Evolutionary conservation across 2,888 invertebrate genomes (phyloP).

Genomic region (Stenotaenia linearis): DNA sequence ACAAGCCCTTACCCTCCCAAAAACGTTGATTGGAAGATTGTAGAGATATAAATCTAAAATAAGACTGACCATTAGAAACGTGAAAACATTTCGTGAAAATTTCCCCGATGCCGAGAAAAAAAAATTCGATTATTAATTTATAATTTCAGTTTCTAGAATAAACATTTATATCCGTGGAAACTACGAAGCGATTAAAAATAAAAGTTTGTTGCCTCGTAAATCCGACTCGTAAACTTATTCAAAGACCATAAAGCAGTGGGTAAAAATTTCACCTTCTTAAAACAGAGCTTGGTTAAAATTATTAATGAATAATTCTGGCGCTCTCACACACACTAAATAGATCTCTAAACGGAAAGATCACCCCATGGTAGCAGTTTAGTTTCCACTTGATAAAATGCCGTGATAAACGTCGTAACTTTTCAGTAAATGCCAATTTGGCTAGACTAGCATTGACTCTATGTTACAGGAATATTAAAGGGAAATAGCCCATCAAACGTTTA

Average conservation of each 20-base stretch:
- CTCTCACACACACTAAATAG: constrained; percentile 17
- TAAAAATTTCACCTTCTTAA: background rate
- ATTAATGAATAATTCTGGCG: constrained; percentile 6
- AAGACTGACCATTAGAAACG: background rate
- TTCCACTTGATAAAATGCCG: constrained; percentile 26
- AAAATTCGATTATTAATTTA: background rate
- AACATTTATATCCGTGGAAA: background rate
- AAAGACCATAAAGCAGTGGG: background rate
- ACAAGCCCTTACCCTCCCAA: background rate
- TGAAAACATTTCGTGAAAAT: background rate
- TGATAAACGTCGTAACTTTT: constrained; percentile 26
- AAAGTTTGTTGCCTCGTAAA: constrained; percentile 5
- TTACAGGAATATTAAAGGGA: constrained; percentile 24
- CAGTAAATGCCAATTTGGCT: constrained; percentile 30
- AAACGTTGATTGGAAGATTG: background rate
- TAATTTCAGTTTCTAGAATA: background rate
- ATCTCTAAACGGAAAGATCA: constrained; percentile 20
- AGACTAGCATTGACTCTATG: constrained; percentile 23
- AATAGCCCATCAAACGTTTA: constrained; percentile 29
- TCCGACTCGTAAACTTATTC: constrained; percentile 13
- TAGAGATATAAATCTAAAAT: background rate
- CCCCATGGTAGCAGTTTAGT: constrained; percentile 26
- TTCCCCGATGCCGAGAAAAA: too few relatives aligned
- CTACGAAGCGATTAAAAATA: background rate
- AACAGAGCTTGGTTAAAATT: background rate